Evolutionary conservation across 2,888 invertebrate species (phyloP).

Genomic region (Spisula subtruncata): DNA sequence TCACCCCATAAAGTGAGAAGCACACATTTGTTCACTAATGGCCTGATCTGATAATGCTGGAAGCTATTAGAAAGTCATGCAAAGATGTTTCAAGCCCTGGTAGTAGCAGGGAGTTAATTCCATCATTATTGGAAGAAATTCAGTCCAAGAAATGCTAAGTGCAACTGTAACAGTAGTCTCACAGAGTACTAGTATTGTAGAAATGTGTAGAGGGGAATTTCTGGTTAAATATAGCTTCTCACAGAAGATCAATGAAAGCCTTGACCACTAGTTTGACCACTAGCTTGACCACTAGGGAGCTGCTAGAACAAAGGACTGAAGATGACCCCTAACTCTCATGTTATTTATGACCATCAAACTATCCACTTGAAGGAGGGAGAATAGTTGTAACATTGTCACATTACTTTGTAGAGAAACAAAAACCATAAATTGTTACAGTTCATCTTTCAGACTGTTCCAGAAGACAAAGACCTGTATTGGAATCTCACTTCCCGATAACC

Average conservation of each 20-base stretch:
- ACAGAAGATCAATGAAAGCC: neutral
- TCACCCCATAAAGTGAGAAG: neutral
- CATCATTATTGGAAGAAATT: neutral
- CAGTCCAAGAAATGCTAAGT: too few species aligned
- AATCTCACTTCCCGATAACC: too few species aligned
- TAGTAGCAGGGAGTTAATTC: conserved; percentile 13
- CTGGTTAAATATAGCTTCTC: neutral
- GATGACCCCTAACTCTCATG: neutral
- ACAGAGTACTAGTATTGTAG: too few species aligned
- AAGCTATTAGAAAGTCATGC: conserved; percentile 2
- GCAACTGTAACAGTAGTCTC: neutral
- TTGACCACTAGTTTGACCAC: neutral
- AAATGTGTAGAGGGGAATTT: neutral
- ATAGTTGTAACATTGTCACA: neutral
- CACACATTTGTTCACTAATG: neutral
- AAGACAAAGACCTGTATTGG: too few species aligned
- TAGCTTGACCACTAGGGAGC: conserved; percentile 5
- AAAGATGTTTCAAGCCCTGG: neutral
- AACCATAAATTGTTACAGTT: too few species aligned
- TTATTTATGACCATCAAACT: conserved; percentile 25
- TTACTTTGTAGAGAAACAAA: too few species aligned
- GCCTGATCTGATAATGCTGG: neutral
- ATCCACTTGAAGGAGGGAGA: neutral
- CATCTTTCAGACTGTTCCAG: too few species aligned
- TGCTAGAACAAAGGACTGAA: neutral